Percentiles rank a stretch among this genome's conserved stretches.
Evolutionary conservation across 2,888 invertebrate species (phyloP).

Genomic region (Apamea monoglypha): DNA sequence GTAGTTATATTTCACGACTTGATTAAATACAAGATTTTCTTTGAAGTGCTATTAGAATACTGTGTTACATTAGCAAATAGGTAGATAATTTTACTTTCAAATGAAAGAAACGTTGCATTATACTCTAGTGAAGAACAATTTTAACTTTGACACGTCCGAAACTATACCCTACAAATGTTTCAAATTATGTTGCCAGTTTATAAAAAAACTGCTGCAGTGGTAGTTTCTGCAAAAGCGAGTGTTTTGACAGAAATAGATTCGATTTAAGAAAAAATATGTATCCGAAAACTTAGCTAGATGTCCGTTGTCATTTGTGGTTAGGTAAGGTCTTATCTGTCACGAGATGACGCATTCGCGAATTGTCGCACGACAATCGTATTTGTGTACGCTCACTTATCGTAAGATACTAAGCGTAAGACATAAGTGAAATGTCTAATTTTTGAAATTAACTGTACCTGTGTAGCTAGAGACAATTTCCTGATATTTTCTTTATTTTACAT

Average conservation of each 20-base stretch:
- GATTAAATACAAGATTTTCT: constrained; percentile 55
- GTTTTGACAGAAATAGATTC: constrained; percentile 71
- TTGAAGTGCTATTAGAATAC: constrained; percentile 58
- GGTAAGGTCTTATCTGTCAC: constrained; percentile 75
- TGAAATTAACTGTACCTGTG: constrained; percentile 86
- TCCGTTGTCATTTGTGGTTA: constrained; percentile 82
- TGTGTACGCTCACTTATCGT: constrained; percentile 77
- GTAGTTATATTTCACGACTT: constrained; percentile 19
- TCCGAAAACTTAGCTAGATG: constrained; percentile 86
- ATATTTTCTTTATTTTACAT: constrained; percentile 68
- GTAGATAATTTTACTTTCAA: constrained; percentile 57
- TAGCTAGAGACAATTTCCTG: constrained; percentile 89
- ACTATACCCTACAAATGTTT: constrained; percentile 46
- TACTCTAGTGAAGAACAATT: constrained; percentile 56
- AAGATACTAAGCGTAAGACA: constrained; percentile 84
- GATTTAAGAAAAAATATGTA: constrained; percentile 87
- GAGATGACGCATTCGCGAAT: constrained; percentile 66
- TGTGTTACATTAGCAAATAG: constrained; percentile 45
- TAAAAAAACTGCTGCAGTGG: constrained; percentile 63
- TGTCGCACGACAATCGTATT: constrained; percentile 61
- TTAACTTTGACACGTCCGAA: constrained; percentile 48
- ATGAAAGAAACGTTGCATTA: constrained; percentile 45
- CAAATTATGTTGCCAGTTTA: constrained; percentile 69
- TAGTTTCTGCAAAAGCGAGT: constrained; percentile 65
- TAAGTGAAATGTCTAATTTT: constrained; percentile 85